Conservation (phyloP, 2,888 invertebrate genomes). For the Achlya flavicornis region DNA sequence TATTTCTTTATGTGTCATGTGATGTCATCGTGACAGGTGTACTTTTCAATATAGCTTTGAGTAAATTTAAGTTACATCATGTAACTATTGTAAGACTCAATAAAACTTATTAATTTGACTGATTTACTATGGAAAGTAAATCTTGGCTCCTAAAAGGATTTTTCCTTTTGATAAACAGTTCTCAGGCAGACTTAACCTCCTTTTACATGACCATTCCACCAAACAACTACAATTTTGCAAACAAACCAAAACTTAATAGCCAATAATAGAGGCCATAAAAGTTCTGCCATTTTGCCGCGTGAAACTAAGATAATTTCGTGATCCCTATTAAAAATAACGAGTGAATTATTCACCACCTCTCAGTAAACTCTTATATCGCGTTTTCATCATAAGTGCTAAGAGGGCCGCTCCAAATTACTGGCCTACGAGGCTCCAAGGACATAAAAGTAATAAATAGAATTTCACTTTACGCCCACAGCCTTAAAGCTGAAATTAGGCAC, state of each 20-base stretch:
- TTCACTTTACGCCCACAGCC: slow-evolving; percentile 1
- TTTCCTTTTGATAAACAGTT: not conserved
- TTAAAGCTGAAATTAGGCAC: slow-evolving; percentile 27
- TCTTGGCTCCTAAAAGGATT: too few relatives aligned
- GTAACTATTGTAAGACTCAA: too few relatives aligned
- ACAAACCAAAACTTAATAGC: slow-evolving; percentile 24
- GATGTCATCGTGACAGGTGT: too few relatives aligned
- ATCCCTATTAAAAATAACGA: slow-evolving; percentile 67
- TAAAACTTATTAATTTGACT: too few relatives aligned
- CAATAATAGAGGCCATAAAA: slow-evolving; percentile 41
- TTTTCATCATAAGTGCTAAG: slow-evolving; percentile 63
- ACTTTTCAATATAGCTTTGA: too few relatives aligned
- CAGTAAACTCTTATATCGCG: slow-evolving; percentile 51
- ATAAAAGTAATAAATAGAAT: not conserved
- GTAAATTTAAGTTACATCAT: too few relatives aligned
- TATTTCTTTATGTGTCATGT: too few relatives aligned
- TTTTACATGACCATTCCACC: not conserved
- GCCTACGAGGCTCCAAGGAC: slow-evolving; percentile 10
- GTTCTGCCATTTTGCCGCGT: slow-evolving; percentile 51
- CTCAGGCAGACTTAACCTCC: not conserved
- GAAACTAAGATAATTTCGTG: slow-evolving; percentile 62
- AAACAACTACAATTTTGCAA: not conserved
- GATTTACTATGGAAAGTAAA: too few relatives aligned
- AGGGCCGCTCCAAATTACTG: slow-evolving; percentile 26
- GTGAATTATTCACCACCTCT: slow-evolving; percentile 60